These are phyloP conservation scores for Schizopygopsis pylzovi DNA, from an alignment of 2,797 vertebrate species.

Conservation along the genomic window DNA sequence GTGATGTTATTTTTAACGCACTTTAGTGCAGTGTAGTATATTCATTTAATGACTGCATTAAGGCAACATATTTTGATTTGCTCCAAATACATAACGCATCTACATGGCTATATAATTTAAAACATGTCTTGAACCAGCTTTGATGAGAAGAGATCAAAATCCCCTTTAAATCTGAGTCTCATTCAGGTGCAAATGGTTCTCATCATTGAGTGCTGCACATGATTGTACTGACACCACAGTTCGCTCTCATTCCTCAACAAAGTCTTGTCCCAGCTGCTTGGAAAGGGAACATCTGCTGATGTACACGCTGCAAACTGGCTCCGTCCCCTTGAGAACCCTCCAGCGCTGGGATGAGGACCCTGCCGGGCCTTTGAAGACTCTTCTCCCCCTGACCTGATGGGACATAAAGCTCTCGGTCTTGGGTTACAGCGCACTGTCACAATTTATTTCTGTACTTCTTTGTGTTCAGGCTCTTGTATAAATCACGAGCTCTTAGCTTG, in stretches of 20 bases:
- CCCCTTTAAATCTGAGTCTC: conserved; percentile 25
- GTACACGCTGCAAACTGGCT: conserved; percentile 33
- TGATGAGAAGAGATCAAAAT: conserved; percentile 24
- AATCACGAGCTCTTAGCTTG: conserved; percentile 57
- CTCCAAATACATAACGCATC: conserved; percentile 1
- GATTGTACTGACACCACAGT: conserved; percentile 72
- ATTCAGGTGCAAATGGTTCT: conserved; percentile 69
- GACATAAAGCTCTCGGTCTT: conserved; percentile 55
- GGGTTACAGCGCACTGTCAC: conserved; percentile 60
- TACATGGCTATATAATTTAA: background rate
- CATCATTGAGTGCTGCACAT: conserved; percentile 69
- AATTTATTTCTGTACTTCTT: conserved; percentile 63
- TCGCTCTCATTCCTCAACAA: conserved; percentile 68
- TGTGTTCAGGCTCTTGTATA: conserved; percentile 59
- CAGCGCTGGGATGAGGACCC: conserved; percentile 53
- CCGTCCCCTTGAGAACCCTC: conserved; percentile 38
- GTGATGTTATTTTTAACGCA: conserved; percentile 60
- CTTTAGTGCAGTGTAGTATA: background rate
- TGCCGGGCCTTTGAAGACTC: conserved; percentile 63
- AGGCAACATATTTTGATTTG: background rate
- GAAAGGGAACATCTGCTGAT: conserved; percentile 63
- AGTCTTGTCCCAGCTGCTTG: conserved; percentile 61
- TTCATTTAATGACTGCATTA: background rate
- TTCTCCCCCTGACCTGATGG: conserved; percentile 50
- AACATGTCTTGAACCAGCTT: background rate